Evolutionary conservation across 2,797 vertebrate genomes (phyloP).

Genomic region (Gymnothorax javanicus): DNA sequence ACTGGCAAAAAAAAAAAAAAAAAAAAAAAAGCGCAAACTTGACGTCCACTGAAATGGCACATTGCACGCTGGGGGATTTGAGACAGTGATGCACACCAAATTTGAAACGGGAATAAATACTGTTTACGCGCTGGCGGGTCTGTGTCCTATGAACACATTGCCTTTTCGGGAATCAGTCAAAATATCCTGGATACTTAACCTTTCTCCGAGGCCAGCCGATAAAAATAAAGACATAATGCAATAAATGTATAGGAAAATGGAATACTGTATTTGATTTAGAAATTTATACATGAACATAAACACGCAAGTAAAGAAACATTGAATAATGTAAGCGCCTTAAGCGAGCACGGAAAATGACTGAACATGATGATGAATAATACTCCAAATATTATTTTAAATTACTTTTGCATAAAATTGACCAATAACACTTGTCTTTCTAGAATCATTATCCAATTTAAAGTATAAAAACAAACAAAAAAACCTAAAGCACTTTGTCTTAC

Average conservation of each 20-base stretch:
- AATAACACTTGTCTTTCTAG: constrained; percentile 71
- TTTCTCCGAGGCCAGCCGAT: background rate
- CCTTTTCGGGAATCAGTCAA: background rate
- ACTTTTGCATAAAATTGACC: constrained; percentile 84
- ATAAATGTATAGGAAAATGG: constrained; percentile 83
- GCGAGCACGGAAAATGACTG: constrained; percentile 73
- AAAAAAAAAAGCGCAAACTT: constrained; percentile 3
- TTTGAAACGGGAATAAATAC: constrained; percentile 19
- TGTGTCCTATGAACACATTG: background rate
- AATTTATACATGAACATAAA: constrained; percentile 94
- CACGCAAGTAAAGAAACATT: constrained; percentile 86
- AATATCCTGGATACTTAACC: constrained; percentile 3
- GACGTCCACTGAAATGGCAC: background rate
- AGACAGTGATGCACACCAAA: constrained; percentile 1
- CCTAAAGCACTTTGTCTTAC: constrained; percentile 76
- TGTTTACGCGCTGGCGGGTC: background rate
- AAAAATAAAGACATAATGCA: constrained; percentile 68
- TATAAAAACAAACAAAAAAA: constrained; percentile 66
- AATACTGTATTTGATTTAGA: constrained; percentile 96
- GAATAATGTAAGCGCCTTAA: constrained; percentile 86
- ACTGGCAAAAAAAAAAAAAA: background rate
- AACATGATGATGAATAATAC: constrained; percentile 79
- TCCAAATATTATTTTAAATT: constrained; percentile 68
- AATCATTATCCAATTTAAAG: constrained; percentile 64
- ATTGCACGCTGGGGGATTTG: background rate